These are phyloP conservation scores for Sebastes alutus DNA, from an alignment of 2,797 vertebrate species.

Conservation along the genomic window DNA sequence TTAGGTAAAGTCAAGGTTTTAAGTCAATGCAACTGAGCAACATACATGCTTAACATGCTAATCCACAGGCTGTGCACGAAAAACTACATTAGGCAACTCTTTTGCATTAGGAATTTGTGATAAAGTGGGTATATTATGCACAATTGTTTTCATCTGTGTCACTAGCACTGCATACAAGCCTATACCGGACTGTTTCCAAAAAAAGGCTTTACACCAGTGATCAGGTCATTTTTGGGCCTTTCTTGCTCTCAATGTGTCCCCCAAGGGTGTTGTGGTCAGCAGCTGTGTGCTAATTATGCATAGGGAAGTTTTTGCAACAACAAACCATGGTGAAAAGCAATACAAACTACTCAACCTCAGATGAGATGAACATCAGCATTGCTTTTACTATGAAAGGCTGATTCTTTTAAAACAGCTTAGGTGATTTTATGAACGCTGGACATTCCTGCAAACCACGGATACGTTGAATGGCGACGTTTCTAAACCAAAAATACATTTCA, in stretches of 20 bases:
- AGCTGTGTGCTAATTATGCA: not conserved
- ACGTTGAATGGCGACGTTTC: too few relatives aligned
- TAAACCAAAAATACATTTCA: too few relatives aligned
- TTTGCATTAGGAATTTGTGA: not conserved
- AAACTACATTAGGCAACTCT: not conserved
- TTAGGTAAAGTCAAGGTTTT: not conserved
- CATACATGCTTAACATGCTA: not conserved
- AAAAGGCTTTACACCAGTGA: not conserved
- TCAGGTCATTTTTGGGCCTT: not conserved
- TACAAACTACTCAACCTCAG: not conserved
- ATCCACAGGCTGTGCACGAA: not conserved
- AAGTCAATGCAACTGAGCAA: not conserved
- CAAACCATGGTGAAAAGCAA: not conserved
- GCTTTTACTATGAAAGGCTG: not conserved
- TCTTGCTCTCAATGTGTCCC: not conserved
- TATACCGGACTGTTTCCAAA: not conserved
- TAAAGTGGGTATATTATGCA: not conserved
- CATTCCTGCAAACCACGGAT: too few relatives aligned
- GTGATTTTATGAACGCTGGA: not conserved
- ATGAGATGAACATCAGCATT: not conserved
- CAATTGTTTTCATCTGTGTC: not conserved
- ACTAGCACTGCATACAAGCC: not conserved
- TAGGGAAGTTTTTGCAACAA: conserved; percentile 3
- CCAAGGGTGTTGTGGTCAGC: not conserved
- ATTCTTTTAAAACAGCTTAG: not conserved